Evolutionary conservation across 1,140 invertebrate genomes (phyloP).

Genomic region (Drosophila ironensis): DNA sequence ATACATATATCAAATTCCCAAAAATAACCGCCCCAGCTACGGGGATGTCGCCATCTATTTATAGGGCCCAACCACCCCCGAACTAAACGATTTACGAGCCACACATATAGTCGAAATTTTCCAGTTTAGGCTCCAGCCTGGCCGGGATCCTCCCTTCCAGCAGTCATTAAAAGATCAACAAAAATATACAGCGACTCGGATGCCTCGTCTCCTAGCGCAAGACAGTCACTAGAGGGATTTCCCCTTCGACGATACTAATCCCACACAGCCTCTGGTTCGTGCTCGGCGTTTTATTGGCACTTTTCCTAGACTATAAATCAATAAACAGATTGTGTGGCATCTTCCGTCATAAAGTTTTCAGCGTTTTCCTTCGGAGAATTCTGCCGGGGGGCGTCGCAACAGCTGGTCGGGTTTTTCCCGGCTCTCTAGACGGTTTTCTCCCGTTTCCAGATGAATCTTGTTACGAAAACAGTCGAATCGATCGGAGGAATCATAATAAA

Average conservation of each 20-base stretch:
- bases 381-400: neutral
- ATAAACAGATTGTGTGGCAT: slow-evolving; percentile 72
- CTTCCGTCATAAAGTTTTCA: slow-evolving; percentile 70
- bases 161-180: slow-evolving; percentile 54
- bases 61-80: slow-evolving; percentile 28
- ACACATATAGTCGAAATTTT: slow-evolving; percentile 1
- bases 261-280: slow-evolving; percentile 21
- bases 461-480: slow-evolving; percentile 56
- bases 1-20: slow-evolving; percentile 48
- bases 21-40: slow-evolving; percentile 48
- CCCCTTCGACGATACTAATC: slow-evolving; percentile 33
- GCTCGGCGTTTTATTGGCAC: slow-evolving; percentile 66
- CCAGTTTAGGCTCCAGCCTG: neutral
- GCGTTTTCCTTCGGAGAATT: slow-evolving; percentile 43
- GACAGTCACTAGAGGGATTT: slow-evolving; percentile 31
- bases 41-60: slow-evolving; percentile 25
- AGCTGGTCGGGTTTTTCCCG: neutral
- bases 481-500: slow-evolving; percentile 46
- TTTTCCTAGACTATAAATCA: slow-evolving; percentile 74
- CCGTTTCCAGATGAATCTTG: slow-evolving; percentile 21
- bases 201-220: slow-evolving; percentile 4
- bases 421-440: neutral
- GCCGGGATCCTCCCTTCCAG: neutral
- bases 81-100: slow-evolving; percentile 70
- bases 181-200: slow-evolving; percentile 59